Evolutionary conservation across 2,113 vertebrate species (phyloP).

Genomic region (Hepsetus odoe): DNA sequence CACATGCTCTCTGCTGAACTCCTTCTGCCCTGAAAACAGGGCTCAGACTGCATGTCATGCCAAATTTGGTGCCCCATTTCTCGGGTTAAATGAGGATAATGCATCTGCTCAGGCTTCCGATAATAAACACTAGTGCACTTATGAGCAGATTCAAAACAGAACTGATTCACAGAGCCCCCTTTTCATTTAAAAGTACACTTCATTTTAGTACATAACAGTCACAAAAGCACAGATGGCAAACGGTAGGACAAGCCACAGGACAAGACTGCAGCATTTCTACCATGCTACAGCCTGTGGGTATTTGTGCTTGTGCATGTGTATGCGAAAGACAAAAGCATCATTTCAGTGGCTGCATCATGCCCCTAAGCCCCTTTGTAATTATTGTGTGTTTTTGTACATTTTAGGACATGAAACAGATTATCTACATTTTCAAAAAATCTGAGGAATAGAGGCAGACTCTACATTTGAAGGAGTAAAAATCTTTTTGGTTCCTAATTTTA

Average conservation of each 20-base stretch:
- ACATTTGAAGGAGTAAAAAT: no score
- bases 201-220: slow-evolving; percentile 14
- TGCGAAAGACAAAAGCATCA: background rate
- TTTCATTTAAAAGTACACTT: slow-evolving; percentile 13
- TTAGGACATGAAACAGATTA: no score
- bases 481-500: background rate
- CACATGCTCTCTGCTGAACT: slow-evolving; percentile 30
- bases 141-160: slow-evolving; percentile 24
- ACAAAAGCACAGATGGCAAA: slow-evolving; percentile 38
- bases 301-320: background rate
- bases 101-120: background rate
- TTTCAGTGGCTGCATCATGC: background rate
- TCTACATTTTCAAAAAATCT: no score
- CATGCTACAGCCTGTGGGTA: background rate
- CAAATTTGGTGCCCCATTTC: background rate
- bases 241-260: slow-evolving; percentile 8
- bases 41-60: background rate
- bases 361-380: background rate
- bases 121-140: background rate
- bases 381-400: no score
- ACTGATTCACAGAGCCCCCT: background rate
- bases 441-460: no score
- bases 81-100: slow-evolving; percentile 20
- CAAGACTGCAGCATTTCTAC: slow-evolving; percentile 7
- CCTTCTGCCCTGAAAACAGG: slow-evolving; percentile 13